phyloP scores from a whole-genome alignment of 2,797 vertebrate species.

The Momotus momota region DNA sequence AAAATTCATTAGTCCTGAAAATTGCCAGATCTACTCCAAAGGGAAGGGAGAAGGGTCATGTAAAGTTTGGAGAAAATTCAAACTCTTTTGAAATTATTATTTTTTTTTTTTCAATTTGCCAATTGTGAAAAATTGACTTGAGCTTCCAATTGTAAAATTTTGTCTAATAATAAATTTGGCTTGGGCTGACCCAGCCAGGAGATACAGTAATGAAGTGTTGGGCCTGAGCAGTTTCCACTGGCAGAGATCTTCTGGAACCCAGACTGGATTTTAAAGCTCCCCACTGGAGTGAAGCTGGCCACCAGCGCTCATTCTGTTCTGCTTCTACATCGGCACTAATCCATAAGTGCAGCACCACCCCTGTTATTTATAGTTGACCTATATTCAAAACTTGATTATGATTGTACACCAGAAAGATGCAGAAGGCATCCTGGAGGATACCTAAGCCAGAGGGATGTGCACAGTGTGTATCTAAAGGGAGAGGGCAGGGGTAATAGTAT shows the following conservation, averaged over 20 bases:
- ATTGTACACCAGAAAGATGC: background rate
- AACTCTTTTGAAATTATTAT: background rate
- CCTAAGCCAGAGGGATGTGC: background rate
- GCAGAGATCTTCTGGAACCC: slow-evolving; percentile 50
- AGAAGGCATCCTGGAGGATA: background rate
- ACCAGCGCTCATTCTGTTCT: slow-evolving; percentile 26
- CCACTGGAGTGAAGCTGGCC: slow-evolving; percentile 30
- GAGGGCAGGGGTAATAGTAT: background rate
- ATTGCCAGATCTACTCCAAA: background rate
- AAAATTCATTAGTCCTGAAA: slow-evolving; percentile 62
- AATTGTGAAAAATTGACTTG: slow-evolving; percentile 28
- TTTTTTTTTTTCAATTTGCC: background rate
- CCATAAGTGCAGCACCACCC: background rate
- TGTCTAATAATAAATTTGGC: slow-evolving; percentile 28
- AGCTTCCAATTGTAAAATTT: slow-evolving; percentile 30
- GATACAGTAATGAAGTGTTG: slow-evolving; percentile 64
- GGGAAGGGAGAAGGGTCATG: slow-evolving; percentile 12
- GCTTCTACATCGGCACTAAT: background rate
- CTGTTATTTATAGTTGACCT: slow-evolving; percentile 19
- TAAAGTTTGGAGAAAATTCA: slow-evolving; percentile 53
- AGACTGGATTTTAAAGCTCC: slow-evolving; percentile 52
- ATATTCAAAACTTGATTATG: background rate
- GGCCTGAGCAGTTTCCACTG: slow-evolving; percentile 59
- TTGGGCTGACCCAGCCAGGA: slow-evolving; percentile 23
- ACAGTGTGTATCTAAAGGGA: background rate